phyloP scores from a whole-genome alignment of 2,888 invertebrate species.

The Euphydryas editha region DNA sequence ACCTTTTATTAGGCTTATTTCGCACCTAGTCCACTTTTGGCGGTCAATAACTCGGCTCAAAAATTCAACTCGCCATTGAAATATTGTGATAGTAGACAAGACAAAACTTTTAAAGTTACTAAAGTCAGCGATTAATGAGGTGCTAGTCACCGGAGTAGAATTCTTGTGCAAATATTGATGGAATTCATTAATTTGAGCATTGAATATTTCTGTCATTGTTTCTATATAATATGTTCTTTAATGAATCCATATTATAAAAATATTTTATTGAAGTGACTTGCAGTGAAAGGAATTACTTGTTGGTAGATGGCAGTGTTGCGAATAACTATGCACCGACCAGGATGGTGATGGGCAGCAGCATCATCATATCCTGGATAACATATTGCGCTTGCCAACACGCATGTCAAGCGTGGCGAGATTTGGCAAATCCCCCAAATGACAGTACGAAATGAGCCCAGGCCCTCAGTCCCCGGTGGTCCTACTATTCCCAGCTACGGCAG shows the following conservation, averaged over 20 bases:
- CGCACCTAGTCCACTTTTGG: neutral
- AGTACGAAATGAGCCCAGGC: no score
- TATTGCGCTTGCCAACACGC: no score
- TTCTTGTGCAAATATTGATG: slow-evolving; percentile 2
- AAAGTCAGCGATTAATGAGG: slow-evolving; percentile 3
- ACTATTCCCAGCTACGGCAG: no score
- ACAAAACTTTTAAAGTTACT: neutral
- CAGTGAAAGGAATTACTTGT: no score
- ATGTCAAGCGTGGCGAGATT: no score
- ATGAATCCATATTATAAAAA: neutral
- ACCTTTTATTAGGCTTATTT: neutral
- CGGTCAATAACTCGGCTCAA: neutral
- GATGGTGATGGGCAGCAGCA: no score
- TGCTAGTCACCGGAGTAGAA: neutral
- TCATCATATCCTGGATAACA: no score
- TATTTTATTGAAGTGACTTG: neutral
- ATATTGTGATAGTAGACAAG: neutral
- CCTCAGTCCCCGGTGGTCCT: no score
- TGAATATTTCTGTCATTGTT: neutral
- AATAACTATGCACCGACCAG: no score
- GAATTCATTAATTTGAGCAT: neutral
- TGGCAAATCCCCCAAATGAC: no score
- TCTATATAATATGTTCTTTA: neutral
- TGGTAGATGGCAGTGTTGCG: no score
- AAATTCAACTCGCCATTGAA: slow-evolving; percentile 11